Percentiles rank a stretch among this genome's conserved stretches.
Evolutionary conservation across 2,113 vertebrate species (phyloP).

Genomic region (Lasiurus cinereus): DNA sequence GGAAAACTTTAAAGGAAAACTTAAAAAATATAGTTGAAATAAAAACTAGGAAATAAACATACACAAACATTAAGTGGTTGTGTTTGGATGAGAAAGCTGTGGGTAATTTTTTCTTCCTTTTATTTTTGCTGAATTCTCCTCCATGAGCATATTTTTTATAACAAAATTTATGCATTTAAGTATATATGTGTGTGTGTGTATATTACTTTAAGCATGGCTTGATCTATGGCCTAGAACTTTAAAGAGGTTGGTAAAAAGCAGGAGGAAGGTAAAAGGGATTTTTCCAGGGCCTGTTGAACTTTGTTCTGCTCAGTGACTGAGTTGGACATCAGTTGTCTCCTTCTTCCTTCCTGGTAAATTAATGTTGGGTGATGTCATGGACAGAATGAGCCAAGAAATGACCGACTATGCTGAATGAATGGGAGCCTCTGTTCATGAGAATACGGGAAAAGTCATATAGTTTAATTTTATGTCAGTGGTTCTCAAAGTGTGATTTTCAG

Average conservation of each 20-base stretch:
- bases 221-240: not conserved
- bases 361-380: slow-evolving; percentile 60
- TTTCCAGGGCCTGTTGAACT: not conserved
- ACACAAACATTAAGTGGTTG: not conserved
- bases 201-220: not conserved
- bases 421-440: slow-evolving; percentile 32
- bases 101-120: not conserved
- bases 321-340: slow-evolving; percentile 46
- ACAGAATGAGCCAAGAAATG: slow-evolving; percentile 58
- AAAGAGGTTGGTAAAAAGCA: not conserved
- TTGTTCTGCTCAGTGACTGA: not conserved
- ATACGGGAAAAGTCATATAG: not conserved
- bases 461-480: not conserved
- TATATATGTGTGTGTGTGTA: not conserved
- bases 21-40: slow-evolving; percentile 17
- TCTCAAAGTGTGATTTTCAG: not conserved
- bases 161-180: slow-evolving; percentile 38
- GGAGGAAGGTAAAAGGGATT: not conserved
- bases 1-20: not conserved
- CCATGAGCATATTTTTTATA: not conserved
- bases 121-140: slow-evolving; percentile 11
- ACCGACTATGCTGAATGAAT: slow-evolving; percentile 5
- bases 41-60: not conserved
- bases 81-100: not conserved
- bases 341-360: slow-evolving; percentile 51